Evolutionary conservation across 2,888 invertebrate genomes (phyloP).

Genomic region (Lasiommata megera): DNA sequence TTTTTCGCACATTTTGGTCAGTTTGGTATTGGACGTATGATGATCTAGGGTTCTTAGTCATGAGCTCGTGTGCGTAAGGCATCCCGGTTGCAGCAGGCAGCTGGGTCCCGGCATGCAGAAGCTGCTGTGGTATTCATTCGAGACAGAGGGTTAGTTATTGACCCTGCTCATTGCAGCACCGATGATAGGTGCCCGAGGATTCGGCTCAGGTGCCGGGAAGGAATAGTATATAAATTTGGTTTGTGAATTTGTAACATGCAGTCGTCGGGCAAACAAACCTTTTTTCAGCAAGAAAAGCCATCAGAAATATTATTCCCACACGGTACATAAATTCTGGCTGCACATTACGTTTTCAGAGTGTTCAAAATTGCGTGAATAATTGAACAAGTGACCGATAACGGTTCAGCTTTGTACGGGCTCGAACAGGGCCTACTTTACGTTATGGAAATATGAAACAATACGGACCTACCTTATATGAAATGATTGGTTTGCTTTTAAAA

Average conservation of each 20-base stretch:
- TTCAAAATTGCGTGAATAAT: conserved; percentile 21
- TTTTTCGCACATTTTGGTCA: too few species aligned
- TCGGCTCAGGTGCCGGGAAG: too few species aligned
- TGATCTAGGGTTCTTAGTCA: too few species aligned
- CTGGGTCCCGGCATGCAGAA: neutral
- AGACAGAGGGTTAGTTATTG: too few species aligned
- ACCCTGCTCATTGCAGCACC: too few species aligned
- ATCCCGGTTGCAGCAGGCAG: too few species aligned
- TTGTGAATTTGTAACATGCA: conserved; percentile 7
- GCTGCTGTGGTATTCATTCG: too few species aligned
- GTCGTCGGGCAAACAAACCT: conserved; percentile 7
- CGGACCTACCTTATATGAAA: neutral
- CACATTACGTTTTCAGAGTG: conserved; percentile 15
- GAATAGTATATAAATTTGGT: neutral
- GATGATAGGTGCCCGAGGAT: too few species aligned
- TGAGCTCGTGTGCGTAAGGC: too few species aligned
- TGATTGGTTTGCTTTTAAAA: too few species aligned
- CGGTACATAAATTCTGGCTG: conserved; percentile 13
- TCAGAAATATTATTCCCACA: conserved; percentile 9
- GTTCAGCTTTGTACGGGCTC: neutral
- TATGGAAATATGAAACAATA: neutral
- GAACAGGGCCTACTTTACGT: neutral
- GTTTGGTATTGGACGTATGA: too few species aligned
- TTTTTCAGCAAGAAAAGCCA: conserved; percentile 14
- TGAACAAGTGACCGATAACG: conserved; percentile 7